Evolutionary conservation across 2,113 vertebrate genomes (phyloP).

Genomic region (Albula goreensis): DNA sequence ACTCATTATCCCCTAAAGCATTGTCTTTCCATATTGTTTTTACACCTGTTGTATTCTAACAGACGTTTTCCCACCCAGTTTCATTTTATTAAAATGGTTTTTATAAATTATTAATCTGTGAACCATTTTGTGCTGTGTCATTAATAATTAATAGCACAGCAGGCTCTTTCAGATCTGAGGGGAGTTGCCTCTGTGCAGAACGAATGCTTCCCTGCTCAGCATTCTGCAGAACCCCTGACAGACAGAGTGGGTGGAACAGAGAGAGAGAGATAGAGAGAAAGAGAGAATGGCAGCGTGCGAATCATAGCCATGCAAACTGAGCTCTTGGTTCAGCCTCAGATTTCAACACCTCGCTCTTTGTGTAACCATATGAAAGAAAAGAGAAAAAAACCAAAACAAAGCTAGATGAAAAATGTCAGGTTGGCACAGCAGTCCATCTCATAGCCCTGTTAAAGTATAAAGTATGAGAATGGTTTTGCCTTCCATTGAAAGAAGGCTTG

Average conservation of each 20-base stretch:
- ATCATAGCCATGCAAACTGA: neutral
- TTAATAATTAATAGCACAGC: constrained; percentile 70
- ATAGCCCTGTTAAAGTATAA: neutral
- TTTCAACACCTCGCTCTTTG: constrained; percentile 52
- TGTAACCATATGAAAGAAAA: constrained; percentile 39
- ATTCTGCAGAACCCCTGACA: constrained; percentile 37
- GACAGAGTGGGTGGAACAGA: constrained; percentile 51
- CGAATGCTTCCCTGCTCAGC: constrained; percentile 42
- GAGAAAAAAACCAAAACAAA: neutral
- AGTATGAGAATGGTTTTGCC: neutral
- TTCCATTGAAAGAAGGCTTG: neutral
- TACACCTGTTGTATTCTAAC: constrained; percentile 52
- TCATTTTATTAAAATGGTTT: constrained; percentile 61
- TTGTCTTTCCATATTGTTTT: constrained; percentile 29
- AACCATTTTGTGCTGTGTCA: constrained; percentile 59
- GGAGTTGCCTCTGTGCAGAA: constrained; percentile 46
- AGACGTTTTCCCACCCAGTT: constrained; percentile 51
- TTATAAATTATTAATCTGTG: constrained; percentile 66
- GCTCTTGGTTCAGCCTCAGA: constrained; percentile 26
- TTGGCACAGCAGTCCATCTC: neutral
- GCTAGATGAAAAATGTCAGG: neutral
- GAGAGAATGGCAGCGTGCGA: constrained; percentile 4
- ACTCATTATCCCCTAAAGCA: constrained; percentile 5
- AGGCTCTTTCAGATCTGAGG: constrained; percentile 55
- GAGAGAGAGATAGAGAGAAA: neutral